Evolutionary conservation across 1,140 invertebrate genomes (phyloP), one percentile per base, ranked within the genome.

Genomic region (Drosophila kanapiae): DNA sequence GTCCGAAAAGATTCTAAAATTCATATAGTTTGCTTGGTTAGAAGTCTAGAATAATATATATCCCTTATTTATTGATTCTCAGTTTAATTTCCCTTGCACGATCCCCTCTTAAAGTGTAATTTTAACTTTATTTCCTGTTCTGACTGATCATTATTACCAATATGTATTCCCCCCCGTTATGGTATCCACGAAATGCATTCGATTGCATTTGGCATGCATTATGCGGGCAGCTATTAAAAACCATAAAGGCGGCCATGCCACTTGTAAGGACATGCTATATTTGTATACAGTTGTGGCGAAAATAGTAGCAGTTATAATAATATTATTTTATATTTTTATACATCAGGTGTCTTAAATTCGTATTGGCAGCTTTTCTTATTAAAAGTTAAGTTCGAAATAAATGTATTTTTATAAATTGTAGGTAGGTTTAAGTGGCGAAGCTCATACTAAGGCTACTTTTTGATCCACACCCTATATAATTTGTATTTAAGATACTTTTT

Each of bases 131-230:
- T 54, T 54, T 54, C 33, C 51, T 54, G 51, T 54, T 37, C 13
- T 3, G 16, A 13, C 33, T 6, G 29, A 49, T 18, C 8, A 33
- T 18, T 47, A 48, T 37, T 18, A 48, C 40, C 42, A 37, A 54
- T 33, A 49, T 33, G 29, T 48, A 49, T 33, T 31, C 57, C 11
- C 43, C 9, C n/a, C 14, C 7, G 31, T 31, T n/a, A 49, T 27
- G 11, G 14, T 14, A 31, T 13, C 43, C n/a, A 48, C 13, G 18
- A 35, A n/a, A 23, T 53, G 79, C 63, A 82, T 78, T 78, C 74
- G 64, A 75, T 62, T 61, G 54, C 60, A 83, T 68, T 80, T 79
- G 63, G 11, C 81, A 84, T 84, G 82, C 81, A 84, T 84, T 84
- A 84, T 84, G 74, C 77, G 74, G 47, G 38, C 47, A 64, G 57